A percentile compares a stretch with the other conserved stretches of the same genome.
phyloP scores from a whole-genome alignment of 2,888 invertebrate genomes.

The Orchesellides sinensis region DNA sequence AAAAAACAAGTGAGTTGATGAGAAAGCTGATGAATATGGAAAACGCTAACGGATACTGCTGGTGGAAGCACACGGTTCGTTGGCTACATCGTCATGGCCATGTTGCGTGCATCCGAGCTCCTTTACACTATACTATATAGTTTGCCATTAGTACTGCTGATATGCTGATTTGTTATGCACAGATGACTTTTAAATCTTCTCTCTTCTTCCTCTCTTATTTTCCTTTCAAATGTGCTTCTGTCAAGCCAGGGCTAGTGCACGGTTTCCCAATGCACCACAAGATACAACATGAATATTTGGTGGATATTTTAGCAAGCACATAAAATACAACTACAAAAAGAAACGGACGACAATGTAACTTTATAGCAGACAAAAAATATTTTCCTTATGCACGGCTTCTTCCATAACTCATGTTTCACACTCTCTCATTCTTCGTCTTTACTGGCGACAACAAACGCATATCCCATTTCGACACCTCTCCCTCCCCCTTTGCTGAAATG shows the following conservation, averaged over 20 bases:
- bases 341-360: neutral
- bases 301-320: too few relatives aligned
- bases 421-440: neutral
- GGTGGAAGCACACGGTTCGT: neutral
- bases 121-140: neutral
- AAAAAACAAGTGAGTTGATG: neutral
- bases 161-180: constrained; percentile 26
- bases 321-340: neutral
- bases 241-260: neutral
- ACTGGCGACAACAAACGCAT: neutral
- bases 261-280: neutral
- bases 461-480: neutral
- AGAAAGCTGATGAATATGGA: neutral
- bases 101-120: too few relatives aligned
- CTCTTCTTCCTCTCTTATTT: neutral
- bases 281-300: neutral
- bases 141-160: too few relatives aligned
- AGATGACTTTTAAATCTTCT: constrained; percentile 28
- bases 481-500: neutral
- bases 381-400: neutral
- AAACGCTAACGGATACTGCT: neutral
- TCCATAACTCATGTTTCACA: neutral
- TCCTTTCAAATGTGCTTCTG: too few relatives aligned
- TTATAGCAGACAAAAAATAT: neutral
- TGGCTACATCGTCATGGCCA: neutral